Percentiles rank a stretch among this genome's conserved stretches.
These are phyloP conservation scores for Vulpes vulpes DNA, from an alignment of 2,113 vertebrate genomes.

Conservation along the genomic window DNA sequence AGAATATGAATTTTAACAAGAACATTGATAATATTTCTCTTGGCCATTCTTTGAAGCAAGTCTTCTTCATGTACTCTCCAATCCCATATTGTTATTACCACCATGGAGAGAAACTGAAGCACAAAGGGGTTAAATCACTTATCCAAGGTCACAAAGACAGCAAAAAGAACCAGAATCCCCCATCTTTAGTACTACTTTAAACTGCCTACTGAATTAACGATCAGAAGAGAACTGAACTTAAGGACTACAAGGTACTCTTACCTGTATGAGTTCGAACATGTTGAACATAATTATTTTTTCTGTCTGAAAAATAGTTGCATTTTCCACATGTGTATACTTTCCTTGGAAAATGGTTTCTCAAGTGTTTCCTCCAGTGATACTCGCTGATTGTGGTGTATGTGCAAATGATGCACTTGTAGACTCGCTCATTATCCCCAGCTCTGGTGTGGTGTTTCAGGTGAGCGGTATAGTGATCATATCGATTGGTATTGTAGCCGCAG, in stretches of 20 bases:
- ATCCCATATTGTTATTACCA: background rate
- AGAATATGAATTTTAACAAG: background rate
- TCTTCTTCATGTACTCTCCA: background rate
- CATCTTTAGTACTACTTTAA: background rate
- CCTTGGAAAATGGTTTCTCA: conserved; percentile 98
- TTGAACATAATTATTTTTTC: conserved; percentile 99
- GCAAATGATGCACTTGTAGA: conserved; percentile 98
- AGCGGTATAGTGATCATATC: conserved; percentile 98
- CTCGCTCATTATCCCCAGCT: conserved; percentile 92
- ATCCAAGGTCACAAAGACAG: background rate
- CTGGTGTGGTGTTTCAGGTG: conserved; percentile 98
- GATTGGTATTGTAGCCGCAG: conserved; percentile 99
- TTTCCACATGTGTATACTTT: conserved; percentile 98
- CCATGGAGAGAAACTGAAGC: background rate
- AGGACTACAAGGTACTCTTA: conserved; percentile 75
- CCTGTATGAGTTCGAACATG: conserved; percentile 99
- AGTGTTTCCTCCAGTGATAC: conserved; percentile 99
- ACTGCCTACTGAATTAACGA: background rate
- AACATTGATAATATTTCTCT: background rate
- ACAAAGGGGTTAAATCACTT: background rate
- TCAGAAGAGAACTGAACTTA: background rate
- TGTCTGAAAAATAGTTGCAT: conserved; percentile 98
- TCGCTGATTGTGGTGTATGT: conserved; percentile 98
- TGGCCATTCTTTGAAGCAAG: background rate
- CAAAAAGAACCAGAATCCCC: background rate